phyloP scores from a whole-genome alignment of 2,113 vertebrate genomes.

The Ornithorhynchus anatinus region DNA sequence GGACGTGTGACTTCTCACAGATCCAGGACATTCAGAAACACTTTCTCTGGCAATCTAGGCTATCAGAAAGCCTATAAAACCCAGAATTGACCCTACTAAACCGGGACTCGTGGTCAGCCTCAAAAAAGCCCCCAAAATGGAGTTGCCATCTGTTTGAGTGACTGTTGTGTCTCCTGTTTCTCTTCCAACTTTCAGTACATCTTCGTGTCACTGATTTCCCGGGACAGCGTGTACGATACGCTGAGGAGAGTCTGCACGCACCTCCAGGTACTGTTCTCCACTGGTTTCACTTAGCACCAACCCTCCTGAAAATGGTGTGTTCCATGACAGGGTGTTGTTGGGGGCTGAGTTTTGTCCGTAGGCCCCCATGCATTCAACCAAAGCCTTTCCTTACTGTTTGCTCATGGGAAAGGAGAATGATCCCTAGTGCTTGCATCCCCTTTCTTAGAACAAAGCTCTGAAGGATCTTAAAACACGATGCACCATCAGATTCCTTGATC shows the following conservation, averaged over 20 bases:
- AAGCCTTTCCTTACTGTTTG: too few species aligned
- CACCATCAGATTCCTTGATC: too few species aligned
- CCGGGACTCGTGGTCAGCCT: too few species aligned
- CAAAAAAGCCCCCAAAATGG: too few species aligned
- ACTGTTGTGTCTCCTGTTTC: neutral
- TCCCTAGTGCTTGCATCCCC: too few species aligned
- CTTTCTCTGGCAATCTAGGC: neutral
- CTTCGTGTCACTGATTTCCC: constrained; percentile 92
- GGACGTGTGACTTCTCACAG: neutral
- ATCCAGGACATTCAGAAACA: neutral
- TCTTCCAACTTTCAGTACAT: constrained; percentile 77
- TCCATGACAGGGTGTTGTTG: too few species aligned
- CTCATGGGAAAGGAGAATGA: too few species aligned
- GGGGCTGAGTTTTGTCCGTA: too few species aligned
- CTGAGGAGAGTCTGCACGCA: constrained; percentile 92
- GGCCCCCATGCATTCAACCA: too few species aligned
- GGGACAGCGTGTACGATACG: constrained; percentile 90
- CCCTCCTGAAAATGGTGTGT: neutral
- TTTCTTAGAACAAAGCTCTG: too few species aligned
- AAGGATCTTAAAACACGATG: too few species aligned
- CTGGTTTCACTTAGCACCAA: neutral
- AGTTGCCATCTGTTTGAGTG: neutral
- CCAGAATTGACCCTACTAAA: neutral
- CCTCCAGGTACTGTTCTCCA: constrained; percentile 79
- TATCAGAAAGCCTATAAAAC: neutral